Conservation (phyloP, 2,888 invertebrate species). For the Metopia argyrocephala region DNA sequence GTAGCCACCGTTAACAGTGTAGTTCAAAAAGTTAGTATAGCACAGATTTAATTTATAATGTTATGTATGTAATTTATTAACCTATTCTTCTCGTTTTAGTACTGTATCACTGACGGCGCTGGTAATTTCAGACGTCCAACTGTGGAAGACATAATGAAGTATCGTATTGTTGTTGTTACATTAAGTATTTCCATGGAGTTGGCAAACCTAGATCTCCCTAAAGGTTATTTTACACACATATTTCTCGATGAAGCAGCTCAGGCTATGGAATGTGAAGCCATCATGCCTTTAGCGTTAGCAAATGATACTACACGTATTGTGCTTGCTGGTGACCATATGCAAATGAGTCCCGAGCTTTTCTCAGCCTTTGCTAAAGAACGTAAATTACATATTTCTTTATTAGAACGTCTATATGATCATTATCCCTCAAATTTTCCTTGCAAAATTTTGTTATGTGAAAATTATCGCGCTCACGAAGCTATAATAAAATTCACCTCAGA, state of each 20-base stretch:
- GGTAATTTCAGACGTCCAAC: slow-evolving; percentile 85
- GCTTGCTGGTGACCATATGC: slow-evolving; percentile 92
- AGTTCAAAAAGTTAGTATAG: slow-evolving; percentile 81
- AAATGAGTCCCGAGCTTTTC: slow-evolving; percentile 89
- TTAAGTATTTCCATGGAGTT: slow-evolving; percentile 88
- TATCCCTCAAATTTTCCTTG: slow-evolving; percentile 87
- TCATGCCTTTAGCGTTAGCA: slow-evolving; percentile 88
- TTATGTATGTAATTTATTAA: neutral
- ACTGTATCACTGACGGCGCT: slow-evolving; percentile 85
- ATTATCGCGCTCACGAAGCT: slow-evolving; percentile 89
- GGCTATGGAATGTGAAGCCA: slow-evolving; percentile 91
- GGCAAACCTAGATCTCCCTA: slow-evolving; percentile 83
- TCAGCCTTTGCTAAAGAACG: slow-evolving; percentile 86
- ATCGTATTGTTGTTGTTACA: slow-evolving; percentile 88
- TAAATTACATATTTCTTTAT: slow-evolving; percentile 85
- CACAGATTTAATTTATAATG: neutral
- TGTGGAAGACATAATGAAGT: slow-evolving; percentile 84
- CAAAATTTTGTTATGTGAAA: slow-evolving; percentile 88
- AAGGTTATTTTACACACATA: slow-evolving; percentile 87
- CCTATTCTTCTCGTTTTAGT: slow-evolving; percentile 79
- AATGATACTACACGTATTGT: slow-evolving; percentile 86
- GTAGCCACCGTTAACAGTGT: slow-evolving; percentile 86
- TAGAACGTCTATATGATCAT: slow-evolving; percentile 88
- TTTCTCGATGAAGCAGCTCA: slow-evolving; percentile 93
- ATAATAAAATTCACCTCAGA: slow-evolving; percentile 90